These are phyloP conservation scores for roundworm (Caenorhabditis elegans) DNA, from an alignment of 1,140 invertebrate genomes.

Conservation along the genomic window WBcel235 BX284604.4:1940001-1940500, in stretches of 20 bases:
- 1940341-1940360: background rate
- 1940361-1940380: background rate
- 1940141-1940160: no score
- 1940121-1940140: no score
- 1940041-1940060: no score
- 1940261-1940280: slow-evolving; percentile 71
- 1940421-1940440: background rate
- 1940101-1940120: no score
- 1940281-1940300: slow-evolving; percentile 59
- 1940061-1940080: no score
- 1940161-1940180: no score
- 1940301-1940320: slow-evolving; percentile 50
- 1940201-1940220: no score
- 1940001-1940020: no score
- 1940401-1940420: background rate
- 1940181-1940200: no score
- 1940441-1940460: background rate
- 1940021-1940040: no score
- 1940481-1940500: background rate
- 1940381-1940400: background rate
- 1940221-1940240: slow-evolving; percentile 78
- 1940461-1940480: background rate
- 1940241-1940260: slow-evolving; percentile 97
- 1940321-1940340: slow-evolving; percentile 22
- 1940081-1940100: no score